Evolutionary conservation across 35 echinoderm and acorn worm genomes (phyloP).

Genomic region (Anneissia japonica): DNA sequence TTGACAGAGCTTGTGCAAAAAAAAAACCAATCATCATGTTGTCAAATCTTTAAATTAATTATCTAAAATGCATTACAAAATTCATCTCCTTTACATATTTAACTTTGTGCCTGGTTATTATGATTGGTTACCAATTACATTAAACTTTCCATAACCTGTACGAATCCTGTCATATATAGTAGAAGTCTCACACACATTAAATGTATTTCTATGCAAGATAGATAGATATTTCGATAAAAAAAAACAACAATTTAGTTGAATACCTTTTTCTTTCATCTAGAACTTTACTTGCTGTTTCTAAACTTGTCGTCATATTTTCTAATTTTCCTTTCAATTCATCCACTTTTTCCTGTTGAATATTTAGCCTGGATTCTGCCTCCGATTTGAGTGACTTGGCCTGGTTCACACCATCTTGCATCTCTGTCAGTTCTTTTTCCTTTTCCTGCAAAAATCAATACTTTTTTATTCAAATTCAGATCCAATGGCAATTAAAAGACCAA

Average conservation of each 20-base stretch:
- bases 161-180: too few relatives aligned
- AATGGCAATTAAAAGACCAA: neutral
- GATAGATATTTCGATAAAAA: neutral
- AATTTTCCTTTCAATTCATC: conserved; percentile 68
- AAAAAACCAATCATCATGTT: too few relatives aligned
- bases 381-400: conserved; percentile 78
- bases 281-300: conserved; percentile 44
- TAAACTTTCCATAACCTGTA: too few relatives aligned
- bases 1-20: conserved; percentile 54
- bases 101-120: too few relatives aligned
- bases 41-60: too few relatives aligned
- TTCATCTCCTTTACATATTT: too few relatives aligned
- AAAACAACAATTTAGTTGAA: neutral
- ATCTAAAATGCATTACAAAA: too few relatives aligned
- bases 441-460: conserved; percentile 37
- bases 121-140: too few relatives aligned
- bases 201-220: too few relatives aligned
- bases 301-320: conserved; percentile 45
- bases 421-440: conserved; percentile 80
- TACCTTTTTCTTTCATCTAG: conserved; percentile 75
- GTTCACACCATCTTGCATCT: conserved; percentile 89
- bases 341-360: conserved; percentile 43
- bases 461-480: neutral
- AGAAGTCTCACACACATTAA: too few relatives aligned
- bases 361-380: conserved; percentile 69